These are phyloP conservation scores for Caenorhabditis elegans DNA, from an alignment of 1,140 invertebrate species.

Conservation along the genomic window DNA sequence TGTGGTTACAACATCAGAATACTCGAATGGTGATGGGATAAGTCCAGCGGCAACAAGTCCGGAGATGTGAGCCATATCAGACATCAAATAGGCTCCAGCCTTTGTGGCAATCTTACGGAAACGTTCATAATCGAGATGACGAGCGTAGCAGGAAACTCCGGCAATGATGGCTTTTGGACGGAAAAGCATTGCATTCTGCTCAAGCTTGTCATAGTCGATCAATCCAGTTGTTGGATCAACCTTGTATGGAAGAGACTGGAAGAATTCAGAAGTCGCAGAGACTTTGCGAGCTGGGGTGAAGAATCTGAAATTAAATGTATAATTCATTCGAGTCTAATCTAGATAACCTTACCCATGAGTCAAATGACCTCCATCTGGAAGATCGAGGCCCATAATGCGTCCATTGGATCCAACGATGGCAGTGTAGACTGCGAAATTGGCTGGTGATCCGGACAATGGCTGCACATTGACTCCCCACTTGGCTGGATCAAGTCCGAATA, in stretches of 20 bases:
- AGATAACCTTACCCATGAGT: constrained; percentile 67
- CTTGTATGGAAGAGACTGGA: constrained; percentile 97
- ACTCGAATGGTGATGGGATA: constrained; percentile 86
- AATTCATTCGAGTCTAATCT: background rate
- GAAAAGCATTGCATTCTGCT: constrained; percentile 80
- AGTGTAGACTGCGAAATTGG: constrained; percentile 86
- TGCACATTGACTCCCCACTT: constrained; percentile 98
- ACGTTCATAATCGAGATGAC: constrained; percentile 79
- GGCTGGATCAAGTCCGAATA: constrained; percentile 79
- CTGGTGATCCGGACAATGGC: constrained; percentile 92
- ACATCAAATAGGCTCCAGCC: constrained; percentile 81
- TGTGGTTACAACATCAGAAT: constrained; percentile 88
- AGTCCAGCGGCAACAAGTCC: constrained; percentile 85
- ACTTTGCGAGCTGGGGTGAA: constrained; percentile 87
- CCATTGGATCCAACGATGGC: constrained; percentile 79
- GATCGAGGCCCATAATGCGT: constrained; percentile 90
- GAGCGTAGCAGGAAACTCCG: constrained; percentile 80
- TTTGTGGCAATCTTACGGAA: constrained; percentile 86
- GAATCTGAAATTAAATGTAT: constrained; percentile 80
- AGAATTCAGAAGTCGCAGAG: constrained; percentile 94
- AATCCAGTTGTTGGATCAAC: constrained; percentile 81
- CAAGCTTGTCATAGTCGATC: constrained; percentile 89
- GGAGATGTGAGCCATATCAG: constrained; percentile 92
- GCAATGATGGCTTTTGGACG: constrained; percentile 91
- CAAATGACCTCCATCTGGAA: constrained; percentile 90